phyloP scores from a whole-genome alignment of 2,797 vertebrate genomes.

The Lophius americanus region DNA sequence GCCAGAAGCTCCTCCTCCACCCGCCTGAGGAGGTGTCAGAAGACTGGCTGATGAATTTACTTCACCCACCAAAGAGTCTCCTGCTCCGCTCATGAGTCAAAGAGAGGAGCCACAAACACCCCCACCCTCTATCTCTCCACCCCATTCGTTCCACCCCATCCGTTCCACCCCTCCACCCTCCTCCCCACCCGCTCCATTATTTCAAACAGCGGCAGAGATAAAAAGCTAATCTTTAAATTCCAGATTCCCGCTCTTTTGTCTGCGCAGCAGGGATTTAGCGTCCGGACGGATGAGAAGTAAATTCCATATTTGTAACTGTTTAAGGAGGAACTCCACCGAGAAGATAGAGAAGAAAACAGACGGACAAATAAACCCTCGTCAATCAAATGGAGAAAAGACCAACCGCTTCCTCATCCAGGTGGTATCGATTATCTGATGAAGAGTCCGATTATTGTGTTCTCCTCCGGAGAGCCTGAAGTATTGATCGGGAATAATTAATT shows the following conservation, averaged over 20 bases:
- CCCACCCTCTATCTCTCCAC: neutral
- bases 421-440: constrained; percentile 54
- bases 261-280: constrained; percentile 40
- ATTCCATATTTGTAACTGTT: constrained; percentile 47
- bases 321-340: constrained; percentile 3
- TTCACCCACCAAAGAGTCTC: neutral
- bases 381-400: constrained; percentile 26
- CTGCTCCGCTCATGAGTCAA: constrained; percentile 9
- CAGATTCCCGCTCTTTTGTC: constrained; percentile 60
- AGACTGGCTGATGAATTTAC: neutral
- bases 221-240: constrained; percentile 61
- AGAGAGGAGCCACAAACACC: constrained; percentile 3
- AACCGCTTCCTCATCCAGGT: constrained; percentile 46
- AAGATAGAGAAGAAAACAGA: constrained; percentile 18
- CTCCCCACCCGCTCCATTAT: constrained; percentile 17
- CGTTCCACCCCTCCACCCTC: neutral
- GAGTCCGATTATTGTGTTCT: constrained; percentile 38
- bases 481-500: constrained; percentile 58
- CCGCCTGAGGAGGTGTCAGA: constrained; percentile 1
- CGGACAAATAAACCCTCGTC: constrained; percentile 45
- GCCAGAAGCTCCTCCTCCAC: neutral
- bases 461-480: constrained; percentile 33
- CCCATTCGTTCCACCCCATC: neutral
- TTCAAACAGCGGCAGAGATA: constrained; percentile 33
- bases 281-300: constrained; percentile 48